Evolutionary conservation across 2,113 vertebrate genomes (phyloP).

Genomic region (Guaruba guarouba): DNA sequence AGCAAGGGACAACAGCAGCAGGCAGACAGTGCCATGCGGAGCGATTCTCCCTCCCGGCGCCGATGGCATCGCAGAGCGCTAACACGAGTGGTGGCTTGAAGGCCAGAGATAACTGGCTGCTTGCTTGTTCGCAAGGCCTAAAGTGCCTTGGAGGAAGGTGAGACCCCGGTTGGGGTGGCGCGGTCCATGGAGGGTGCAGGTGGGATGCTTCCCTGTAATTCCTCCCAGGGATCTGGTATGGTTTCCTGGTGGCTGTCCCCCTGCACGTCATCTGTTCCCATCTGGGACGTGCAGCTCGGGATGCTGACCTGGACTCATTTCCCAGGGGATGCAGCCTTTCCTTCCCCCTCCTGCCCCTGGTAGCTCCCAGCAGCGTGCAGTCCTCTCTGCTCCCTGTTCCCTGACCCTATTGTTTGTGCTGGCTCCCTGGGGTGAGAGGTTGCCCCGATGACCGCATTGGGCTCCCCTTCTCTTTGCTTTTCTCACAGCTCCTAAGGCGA

Average conservation of each 20-base stretch:
- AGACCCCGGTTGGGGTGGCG: not conserved
- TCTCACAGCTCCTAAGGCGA: not conserved
- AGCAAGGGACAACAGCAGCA: not conserved
- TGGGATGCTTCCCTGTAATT: not conserved
- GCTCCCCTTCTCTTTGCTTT: not conserved
- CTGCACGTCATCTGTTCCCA: not conserved
- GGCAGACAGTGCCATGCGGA: not conserved
- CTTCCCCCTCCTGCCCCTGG: not conserved
- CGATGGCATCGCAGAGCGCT: accelerated
- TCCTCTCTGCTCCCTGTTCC: not conserved
- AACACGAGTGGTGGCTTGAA: not conserved
- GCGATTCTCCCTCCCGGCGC: not conserved
- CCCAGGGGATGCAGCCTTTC: not conserved
- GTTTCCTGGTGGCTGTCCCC: not conserved
- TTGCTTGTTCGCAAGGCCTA: not conserved
- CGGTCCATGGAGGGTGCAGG: accelerated
- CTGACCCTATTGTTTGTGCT: not conserved
- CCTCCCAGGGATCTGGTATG: not conserved
- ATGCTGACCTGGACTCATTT: not conserved
- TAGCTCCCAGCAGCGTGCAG: not conserved
- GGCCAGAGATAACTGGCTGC: not conserved
- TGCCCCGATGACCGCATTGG: accelerated
- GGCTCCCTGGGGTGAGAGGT: not conserved
- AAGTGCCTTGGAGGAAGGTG: not conserved
- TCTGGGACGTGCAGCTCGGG: not conserved